These are phyloP conservation scores for Drosophila ogumai DNA, from an alignment of 1,140 invertebrate species.

Conservation along the genomic window DNA sequence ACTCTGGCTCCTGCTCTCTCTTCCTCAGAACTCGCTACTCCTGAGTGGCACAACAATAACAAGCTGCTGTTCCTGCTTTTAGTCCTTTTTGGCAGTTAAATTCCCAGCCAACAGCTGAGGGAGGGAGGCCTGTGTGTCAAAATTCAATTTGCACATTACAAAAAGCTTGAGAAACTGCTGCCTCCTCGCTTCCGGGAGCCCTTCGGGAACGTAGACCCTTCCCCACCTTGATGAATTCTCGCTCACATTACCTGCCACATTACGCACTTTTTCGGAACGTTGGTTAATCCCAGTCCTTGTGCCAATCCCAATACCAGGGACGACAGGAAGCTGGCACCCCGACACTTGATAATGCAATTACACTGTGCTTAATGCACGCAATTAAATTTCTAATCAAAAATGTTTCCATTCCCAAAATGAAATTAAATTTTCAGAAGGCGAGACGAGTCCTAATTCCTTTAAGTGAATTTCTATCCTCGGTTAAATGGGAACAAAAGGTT, in stretches of 20 bases:
- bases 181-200: conserved; percentile 29
- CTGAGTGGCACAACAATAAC: conserved; percentile 32
- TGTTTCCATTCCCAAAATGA: conserved; percentile 44
- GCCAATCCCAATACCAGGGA: not conserved
- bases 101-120: conserved; percentile 7
- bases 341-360: conserved; percentile 71
- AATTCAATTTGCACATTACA: conserved; percentile 77
- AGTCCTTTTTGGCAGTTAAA: conserved; percentile 41
- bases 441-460: conserved; percentile 57
- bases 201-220: conserved; percentile 1
- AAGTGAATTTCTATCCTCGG: conserved; percentile 69
- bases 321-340: not conserved
- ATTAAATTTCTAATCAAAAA: conserved; percentile 77
- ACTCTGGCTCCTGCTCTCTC: conserved; percentile 8
- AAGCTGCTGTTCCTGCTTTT: conserved; percentile 3
- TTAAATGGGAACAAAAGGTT: conserved; percentile 40
- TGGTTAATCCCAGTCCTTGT: conserved; percentile 23
- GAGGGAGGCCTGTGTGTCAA: conserved; percentile 53
- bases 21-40: not conserved
- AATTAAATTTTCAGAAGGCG: conserved; percentile 54
- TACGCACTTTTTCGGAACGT: conserved; percentile 21
- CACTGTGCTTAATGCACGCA: conserved; percentile 66
- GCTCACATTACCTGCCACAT: conserved; percentile 21
- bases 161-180: conserved; percentile 9
- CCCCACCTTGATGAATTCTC: conserved; percentile 39